Conservation (phyloP, 2,797 vertebrate genomes). For the Pyrrhura leucotis region DNA sequence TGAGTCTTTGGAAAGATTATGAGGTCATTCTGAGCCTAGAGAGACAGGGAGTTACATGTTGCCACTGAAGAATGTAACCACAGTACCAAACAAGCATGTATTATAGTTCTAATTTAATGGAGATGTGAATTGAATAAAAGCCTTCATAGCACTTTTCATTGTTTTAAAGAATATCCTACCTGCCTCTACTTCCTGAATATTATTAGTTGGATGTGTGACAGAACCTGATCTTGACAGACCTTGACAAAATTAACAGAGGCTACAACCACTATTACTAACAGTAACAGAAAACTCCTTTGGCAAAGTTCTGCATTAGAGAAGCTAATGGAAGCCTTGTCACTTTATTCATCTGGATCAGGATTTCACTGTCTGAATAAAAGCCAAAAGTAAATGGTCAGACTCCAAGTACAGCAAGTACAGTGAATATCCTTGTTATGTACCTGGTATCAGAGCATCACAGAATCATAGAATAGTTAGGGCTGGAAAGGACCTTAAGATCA, state of each 20-base stretch:
- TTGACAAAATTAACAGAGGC: background rate
- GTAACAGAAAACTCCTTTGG: background rate
- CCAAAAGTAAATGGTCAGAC: background rate
- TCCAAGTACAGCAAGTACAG: background rate
- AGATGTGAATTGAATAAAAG: background rate
- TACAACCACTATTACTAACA: background rate
- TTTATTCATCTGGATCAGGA: background rate
- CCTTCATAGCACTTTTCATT: background rate
- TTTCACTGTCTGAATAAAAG: background rate
- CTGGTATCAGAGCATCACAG: background rate
- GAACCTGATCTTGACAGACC: background rate
- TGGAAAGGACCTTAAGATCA: no score
- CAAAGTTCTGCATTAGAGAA: background rate
- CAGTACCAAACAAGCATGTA: background rate
- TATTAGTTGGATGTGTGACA: background rate
- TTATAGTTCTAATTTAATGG: background rate
- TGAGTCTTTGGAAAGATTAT: background rate
- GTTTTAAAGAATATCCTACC: background rate
- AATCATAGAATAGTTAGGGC: no score
- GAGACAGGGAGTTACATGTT: background rate
- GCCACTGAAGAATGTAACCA: background rate
- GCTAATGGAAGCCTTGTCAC: background rate
- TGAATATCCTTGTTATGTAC: background rate
- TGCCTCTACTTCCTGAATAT: background rate
- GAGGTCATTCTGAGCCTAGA: background rate